Base-by-base conservation (phyloP, 2,113 vertebrate species). In the Rhabdornis inornatus region DNA sequence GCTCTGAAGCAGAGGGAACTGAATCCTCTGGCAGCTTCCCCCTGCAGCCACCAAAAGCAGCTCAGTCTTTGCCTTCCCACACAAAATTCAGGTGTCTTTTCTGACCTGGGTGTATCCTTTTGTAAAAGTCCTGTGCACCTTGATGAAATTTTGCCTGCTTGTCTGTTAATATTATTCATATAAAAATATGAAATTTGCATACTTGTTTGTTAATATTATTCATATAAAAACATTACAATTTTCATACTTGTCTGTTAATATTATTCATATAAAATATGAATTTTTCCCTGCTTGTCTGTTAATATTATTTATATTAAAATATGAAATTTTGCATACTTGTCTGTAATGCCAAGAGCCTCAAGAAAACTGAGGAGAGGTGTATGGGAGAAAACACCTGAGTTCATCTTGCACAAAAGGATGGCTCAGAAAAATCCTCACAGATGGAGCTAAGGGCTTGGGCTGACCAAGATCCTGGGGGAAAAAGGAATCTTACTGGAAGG, bases 121-220 rank as follows among this genome's bases (percentile, higher is more conserved):
- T 37, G 25, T 61, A 44, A 50, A 91, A 61, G 3, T 28, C 11
- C 35, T 0, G 0, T 24, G 15, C 0, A 0, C 37, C 31, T 37
- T 19, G 20, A 28, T 50, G 61, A 27, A 31, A 22, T 53, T 31
- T 21, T 63, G 5, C 47, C 56, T 27, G 13, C 21, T 61, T 42
- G 10, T 44, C 37, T 52, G 25, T 42, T n/a, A 25, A 8, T 16
- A 13, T 21, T 37, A 47, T 45, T 39, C 33, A 6, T 10, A 21
- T 7, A 31, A 31, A 42, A 52, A 60, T 3, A 13, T 1, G 6
- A 42, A 20, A 24, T 42, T 10, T 52, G 14, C 11, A 6, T 69
- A 1, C 6, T 42, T 42, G 6, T 24, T 17, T 30, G 9, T 45
- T 20, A 45, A 45, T 45, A 45, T 20, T 45, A 45, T 45, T 45